Conservation (phyloP, 1,140 invertebrate genomes). For the Zophobas morio region DNA sequence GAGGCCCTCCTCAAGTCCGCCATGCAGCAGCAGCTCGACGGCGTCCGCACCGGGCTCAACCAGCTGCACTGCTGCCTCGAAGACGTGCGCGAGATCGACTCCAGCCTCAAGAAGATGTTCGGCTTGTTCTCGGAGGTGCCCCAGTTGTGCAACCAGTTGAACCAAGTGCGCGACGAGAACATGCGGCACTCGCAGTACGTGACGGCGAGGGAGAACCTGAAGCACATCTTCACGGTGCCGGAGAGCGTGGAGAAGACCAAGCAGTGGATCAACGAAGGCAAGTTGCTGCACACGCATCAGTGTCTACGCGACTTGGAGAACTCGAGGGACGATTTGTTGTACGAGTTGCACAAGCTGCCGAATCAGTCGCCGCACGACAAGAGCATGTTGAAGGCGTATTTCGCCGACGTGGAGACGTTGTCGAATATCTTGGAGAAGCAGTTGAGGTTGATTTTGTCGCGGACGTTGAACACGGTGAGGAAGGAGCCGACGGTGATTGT, state of each 20-base stretch:
- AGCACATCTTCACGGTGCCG: conserved; percentile 98
- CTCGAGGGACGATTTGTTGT: conserved; percentile 95
- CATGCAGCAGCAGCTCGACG: conserved; percentile 98
- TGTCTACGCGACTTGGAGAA: conserved; percentile 96
- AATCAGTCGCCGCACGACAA: conserved; percentile 93
- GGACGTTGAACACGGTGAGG: conserved; percentile 93
- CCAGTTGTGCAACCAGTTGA: conserved; percentile 82
- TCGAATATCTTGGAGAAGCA: conserved; percentile 94
- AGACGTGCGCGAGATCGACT: conserved; percentile 86
- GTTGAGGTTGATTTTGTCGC: conserved; percentile 88
- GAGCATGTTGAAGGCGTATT: conserved; percentile 94
- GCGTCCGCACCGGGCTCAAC: conserved; percentile 93
- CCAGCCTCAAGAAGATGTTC: conserved; percentile 75
- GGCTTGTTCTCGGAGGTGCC: conserved; percentile 78
- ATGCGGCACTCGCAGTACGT: conserved; percentile 95
- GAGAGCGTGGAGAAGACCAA: conserved; percentile 96
- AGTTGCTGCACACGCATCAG: conserved; percentile 95
- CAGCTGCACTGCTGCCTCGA: conserved; percentile 88
- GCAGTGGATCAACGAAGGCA: conserved; percentile 94
- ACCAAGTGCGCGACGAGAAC: conserved; percentile 92
- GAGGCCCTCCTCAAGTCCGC: conserved; percentile 98
- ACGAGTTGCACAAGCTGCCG: conserved; percentile 94
- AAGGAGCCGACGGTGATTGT: conserved; percentile 97
- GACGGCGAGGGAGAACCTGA: conserved; percentile 97
- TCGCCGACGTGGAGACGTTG: conserved; percentile 93